Conservation (phyloP, 2,888 invertebrate species). For the Laothoe populi region DNA sequence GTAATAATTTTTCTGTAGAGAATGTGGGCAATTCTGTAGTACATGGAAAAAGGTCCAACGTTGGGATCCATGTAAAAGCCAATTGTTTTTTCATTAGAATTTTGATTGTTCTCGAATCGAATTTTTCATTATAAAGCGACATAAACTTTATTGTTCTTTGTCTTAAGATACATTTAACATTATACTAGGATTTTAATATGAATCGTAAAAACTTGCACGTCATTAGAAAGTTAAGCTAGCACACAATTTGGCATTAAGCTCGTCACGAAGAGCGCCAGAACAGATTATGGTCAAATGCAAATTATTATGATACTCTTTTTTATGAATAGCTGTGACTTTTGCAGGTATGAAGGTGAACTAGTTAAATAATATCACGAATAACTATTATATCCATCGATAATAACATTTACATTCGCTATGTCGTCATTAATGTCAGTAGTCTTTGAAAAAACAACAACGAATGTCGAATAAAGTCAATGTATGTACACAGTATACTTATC, state of each 20-base stretch:
- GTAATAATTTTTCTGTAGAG: not conserved
- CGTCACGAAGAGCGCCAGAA: slow-evolving; percentile 7
- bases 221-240: slow-evolving; percentile 21
- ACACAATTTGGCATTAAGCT: slow-evolving; percentile 4
- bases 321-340: no score
- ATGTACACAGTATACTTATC: no score
- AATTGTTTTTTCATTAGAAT: no score
- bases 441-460: no score
- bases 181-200: not conserved
- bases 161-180: not conserved
- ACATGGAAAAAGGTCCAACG: not conserved
- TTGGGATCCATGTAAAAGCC: not conserved
- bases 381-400: no score
- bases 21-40: not conserved
- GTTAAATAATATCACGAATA: not conserved
- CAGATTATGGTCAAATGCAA: slow-evolving; percentile 18
- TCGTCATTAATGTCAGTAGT: no score
- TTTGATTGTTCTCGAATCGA: not conserved
- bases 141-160: not conserved
- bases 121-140: not conserved
- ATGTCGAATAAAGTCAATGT: no score
- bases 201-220: slow-evolving; percentile 12
- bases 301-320: not conserved
- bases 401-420: no score
- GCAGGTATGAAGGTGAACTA: not conserved